Base-by-base conservation (phyloP, 2,113 vertebrate species). In the Amazona guildingii region DNA sequence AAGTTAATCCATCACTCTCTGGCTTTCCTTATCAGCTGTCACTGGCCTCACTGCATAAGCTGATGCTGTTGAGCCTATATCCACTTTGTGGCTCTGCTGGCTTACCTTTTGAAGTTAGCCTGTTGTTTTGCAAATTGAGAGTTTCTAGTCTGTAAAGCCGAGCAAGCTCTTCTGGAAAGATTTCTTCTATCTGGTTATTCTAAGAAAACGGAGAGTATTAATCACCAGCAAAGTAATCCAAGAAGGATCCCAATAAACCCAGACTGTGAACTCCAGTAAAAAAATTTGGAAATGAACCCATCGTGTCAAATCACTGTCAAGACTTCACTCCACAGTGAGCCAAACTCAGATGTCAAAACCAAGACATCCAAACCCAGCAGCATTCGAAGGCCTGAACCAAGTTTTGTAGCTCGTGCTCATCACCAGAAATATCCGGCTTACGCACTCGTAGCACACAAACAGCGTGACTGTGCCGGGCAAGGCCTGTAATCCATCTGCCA, bases 61-160 rank as follows among this genome's bases (percentile, higher is more conserved):
- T 88, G 74, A 52, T 67, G 57, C 0, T 39, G 31, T 41, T 49
- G 31, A 94, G 57, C 39, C 51, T 79, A 62, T 51, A 59, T 25
- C 61, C 39, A 25, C 11, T 66, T 76, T 11, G 0, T 1, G 1
- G 66, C 87, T 68, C 72, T 69, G 78, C 31, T 1, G 1, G 13
- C 95, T 97, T 94, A 99, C 99, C 99, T 91, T 98, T 97, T 39
- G 99, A 98, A 25, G 98, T 99, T 70, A 99, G 98, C 62, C 98
- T 98, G 96, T 99, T 99, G 98, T 99, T 99, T 94, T 99, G 99
- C 70, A 99, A 98, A 97, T 99, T 99, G 77, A 99, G 98, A 2
- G 99, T 99, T 97, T 99, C 98, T 43, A 99, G 97, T 27, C 96
- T 98, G 82, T 98, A 97, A 79, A 99, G 99, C 80, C 98, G 98